Evolutionary conservation across 2,888 invertebrate genomes (phyloP), one percentile per base, ranked within the genome.

Genomic region (Acanthosoma haemorrhoidale): DNA sequence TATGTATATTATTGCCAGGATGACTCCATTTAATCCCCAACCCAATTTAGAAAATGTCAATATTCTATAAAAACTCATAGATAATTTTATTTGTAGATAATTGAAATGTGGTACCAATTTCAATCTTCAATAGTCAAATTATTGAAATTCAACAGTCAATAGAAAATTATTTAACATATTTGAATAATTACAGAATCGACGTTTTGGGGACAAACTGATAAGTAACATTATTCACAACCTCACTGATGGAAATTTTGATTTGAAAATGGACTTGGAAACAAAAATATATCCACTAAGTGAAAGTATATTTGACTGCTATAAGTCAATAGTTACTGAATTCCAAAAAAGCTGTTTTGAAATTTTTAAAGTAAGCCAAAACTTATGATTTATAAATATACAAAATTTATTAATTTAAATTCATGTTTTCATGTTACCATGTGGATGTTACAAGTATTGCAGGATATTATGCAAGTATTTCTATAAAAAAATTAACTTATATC

Each of bases 251-350:
- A 51, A 32, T 18, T 21, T 39, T 18, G 8, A 31, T 13, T 36
- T 69, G 18, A 32, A 36, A 39, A 13, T n/a, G 8, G 38, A 29
- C 4, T 38, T 72, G 15, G 58, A 31, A 16, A 15, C 59, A 4
- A 39, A 70, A 15, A 58, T 41, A 21, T 57, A 64, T 11, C 32
- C 31, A 21, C 21, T 72, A 16, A 66, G 66, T 51, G 31, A 69
- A 36, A 16, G 16, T 16, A 60, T 69, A 8, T 72, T 70, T 66
- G 71, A 69, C 21, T 72, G 72, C 43, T 72, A 72, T 61, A 72
- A 69, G 39, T 6, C 68, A 25, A 60, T 72, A 13, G 21, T 72
- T 15, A 15, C 25, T 13, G 39, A 41, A 15, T 72, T 72, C 43
- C 64, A 71, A 32, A 61, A 38, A 11, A 36, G 59, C 16, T 72